Evolutionary conservation across 2,888 invertebrate genomes (phyloP).

Genomic region (Philaethria dido): DNA sequence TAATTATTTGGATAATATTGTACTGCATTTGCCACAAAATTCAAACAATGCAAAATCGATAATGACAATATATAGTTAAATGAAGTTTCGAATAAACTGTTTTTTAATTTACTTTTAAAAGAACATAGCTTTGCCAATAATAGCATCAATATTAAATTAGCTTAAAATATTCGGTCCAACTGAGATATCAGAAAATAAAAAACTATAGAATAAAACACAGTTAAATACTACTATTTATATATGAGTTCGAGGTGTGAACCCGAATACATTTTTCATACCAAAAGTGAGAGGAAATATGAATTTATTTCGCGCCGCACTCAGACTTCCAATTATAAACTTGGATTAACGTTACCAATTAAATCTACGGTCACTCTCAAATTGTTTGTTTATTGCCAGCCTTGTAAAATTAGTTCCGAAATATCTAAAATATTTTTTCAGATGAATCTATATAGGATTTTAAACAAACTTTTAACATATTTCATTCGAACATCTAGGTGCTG

Average conservation of each 20-base stretch:
- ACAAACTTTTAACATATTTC: background rate
- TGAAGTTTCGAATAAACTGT: too few relatives aligned
- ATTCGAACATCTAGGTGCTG: background rate
- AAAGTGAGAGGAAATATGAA: conserved; percentile 2
- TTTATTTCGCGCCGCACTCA: conserved; percentile 12
- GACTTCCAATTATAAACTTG: conserved; percentile 22
- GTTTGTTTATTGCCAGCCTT: conserved; percentile 1
- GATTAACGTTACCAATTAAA: conserved; percentile 17
- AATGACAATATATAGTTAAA: too few relatives aligned
- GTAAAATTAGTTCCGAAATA: background rate
- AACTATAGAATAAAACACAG: background rate
- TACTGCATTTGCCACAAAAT: too few relatives aligned
- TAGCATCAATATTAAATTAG: too few relatives aligned
- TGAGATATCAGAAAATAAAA: background rate
- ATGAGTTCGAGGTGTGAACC: conserved; percentile 15
- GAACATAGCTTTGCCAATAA: too few relatives aligned
- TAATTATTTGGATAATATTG: too few relatives aligned
- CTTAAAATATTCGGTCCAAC: background rate
- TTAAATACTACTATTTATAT: background rate
- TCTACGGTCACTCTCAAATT: conserved; percentile 13
- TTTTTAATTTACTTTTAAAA: too few relatives aligned
- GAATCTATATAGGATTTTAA: background rate
- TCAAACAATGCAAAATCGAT: too few relatives aligned
- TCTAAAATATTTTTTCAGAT: background rate
- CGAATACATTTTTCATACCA: conserved; percentile 19